Conservation (phyloP, 1,140 invertebrate species). For the Meteorus sp. region DNA sequence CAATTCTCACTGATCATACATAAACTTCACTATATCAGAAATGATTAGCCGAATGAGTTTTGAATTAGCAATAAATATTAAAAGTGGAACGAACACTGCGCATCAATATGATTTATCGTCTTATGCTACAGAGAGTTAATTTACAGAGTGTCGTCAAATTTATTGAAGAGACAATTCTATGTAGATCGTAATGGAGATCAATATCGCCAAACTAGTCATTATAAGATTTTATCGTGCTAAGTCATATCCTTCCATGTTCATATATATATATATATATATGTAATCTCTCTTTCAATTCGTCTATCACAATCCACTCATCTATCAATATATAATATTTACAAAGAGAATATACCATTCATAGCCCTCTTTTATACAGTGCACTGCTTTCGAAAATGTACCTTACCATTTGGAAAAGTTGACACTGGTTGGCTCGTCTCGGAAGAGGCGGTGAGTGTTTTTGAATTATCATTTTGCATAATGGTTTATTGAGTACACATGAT, state of each 20-base stretch:
- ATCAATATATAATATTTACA: not conserved
- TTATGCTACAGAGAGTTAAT: no score
- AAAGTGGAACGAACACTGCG: no score
- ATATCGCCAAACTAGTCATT: conserved; percentile 26
- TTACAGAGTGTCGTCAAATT: no score
- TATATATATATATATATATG: no score
- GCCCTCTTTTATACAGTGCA: conserved; percentile 55
- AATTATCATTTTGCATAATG: conserved; percentile 40
- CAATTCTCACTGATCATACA: no score
- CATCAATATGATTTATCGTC: no score
- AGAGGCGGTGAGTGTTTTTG: conserved; percentile 40
- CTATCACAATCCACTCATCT: no score
- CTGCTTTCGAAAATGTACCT: conserved; percentile 48
- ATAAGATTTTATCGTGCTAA: no score
- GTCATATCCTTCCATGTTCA: no score
- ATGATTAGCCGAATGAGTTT: no score
- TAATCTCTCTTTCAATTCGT: not conserved
- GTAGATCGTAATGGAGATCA: not conserved
- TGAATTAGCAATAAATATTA: no score
- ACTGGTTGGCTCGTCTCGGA: conserved; percentile 45
- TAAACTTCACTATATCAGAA: no score
- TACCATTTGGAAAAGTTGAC: conserved; percentile 46
- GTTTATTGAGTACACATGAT: conserved; percentile 11
- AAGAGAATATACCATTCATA: conserved; percentile 28
- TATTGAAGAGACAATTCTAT: not conserved